Base-by-base conservation (phyloP, 2,113 vertebrate species). In the Clupea harengus region DNA sequence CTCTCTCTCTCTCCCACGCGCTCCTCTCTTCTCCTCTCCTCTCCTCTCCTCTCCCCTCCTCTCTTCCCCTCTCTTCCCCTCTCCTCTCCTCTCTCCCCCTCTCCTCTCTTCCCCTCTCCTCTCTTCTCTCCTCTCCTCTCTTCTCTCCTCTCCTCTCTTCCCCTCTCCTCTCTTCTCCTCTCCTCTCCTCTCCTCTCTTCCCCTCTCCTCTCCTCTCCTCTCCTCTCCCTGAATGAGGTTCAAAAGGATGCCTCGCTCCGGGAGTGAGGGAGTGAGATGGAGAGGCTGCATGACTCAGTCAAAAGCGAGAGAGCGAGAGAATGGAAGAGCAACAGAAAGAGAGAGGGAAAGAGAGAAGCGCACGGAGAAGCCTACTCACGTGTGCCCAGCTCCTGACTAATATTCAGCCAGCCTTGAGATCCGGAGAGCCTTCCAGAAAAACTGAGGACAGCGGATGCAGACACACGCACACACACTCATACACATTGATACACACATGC, bases 381-480 rank as follows among this genome's bases (percentile, higher is more conserved):
- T 47, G 44, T 22, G 20, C 60, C 10, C 15, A 49, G 45, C 15
- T 6, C 6, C 45, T 4, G 1, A 11, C n/a, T 50, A 28, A 45
- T 18, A 45, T 49, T 75, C 60, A 84, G 25, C 17, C 25, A 75
- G 49, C 83, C 83, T 78, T 80, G 46, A 85, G 46, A 49, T 75
- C 32, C 5, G 11, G 11, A 0, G 25, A 85, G 22, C 67, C 9
- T 80, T 80, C 84, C 84, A 80, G 83, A 49, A 25, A 75, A 75
- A n/a, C 20, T 25, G 52, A 81, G 78, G 17, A 52, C 39, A 57
- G 45, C 28, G 80, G 39, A 28, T 46, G 25, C 49, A 57, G 18
- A 17, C 50, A 81, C 81, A 52, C 45, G 22, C 45, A 49, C n/a
- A 32, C 64, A 32, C 25, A 10, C 64, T 28, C 22, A 28, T 6